These are phyloP conservation scores for Phrixothrix hirtus DNA, from an alignment of 2,888 invertebrate genomes.

Conservation along the genomic window DNA sequence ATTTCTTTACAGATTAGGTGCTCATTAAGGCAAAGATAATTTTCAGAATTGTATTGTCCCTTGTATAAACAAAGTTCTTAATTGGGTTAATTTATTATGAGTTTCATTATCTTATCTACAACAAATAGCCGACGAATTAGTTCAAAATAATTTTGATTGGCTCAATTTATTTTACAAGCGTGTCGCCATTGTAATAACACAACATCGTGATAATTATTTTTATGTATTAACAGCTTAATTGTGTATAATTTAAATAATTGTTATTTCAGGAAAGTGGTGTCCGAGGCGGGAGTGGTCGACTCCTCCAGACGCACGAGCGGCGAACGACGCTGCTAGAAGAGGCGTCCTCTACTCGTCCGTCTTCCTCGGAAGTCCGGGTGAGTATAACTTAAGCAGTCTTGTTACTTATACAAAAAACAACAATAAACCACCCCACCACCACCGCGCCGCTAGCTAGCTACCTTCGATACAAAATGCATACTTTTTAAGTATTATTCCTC, in stretches of 20 bases:
- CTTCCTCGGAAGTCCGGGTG: conserved; percentile 89
- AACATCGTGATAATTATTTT: too few relatives aligned
- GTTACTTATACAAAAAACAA: too few relatives aligned
- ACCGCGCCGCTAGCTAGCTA: neutral
- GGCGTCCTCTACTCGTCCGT: conserved; percentile 88
- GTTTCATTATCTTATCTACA: neutral
- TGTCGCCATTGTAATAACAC: too few relatives aligned
- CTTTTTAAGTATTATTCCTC: conserved; percentile 9
- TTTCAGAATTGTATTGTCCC: neutral
- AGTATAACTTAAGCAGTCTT: conserved; percentile 54
- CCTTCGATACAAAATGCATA: neutral
- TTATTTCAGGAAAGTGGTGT: conserved; percentile 86
- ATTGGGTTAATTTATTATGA: neutral
- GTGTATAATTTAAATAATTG: conserved; percentile 13
- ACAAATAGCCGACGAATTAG: too few relatives aligned
- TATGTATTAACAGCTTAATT: neutral
- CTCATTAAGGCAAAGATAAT: too few relatives aligned
- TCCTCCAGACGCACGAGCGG: conserved; percentile 79
- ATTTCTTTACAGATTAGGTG: too few relatives aligned
- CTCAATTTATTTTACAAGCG: too few relatives aligned
- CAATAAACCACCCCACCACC: conserved; percentile 5
- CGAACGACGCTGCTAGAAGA: conserved; percentile 74
- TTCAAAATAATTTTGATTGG: too few relatives aligned
- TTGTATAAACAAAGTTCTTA: too few relatives aligned
- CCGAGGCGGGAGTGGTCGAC: conserved; percentile 88